Percentiles rank a stretch among this genome's conserved stretches.
Evolutionary conservation across 2,888 invertebrate genomes (phyloP).

Genomic region (Parnassius mnemosyne): DNA sequence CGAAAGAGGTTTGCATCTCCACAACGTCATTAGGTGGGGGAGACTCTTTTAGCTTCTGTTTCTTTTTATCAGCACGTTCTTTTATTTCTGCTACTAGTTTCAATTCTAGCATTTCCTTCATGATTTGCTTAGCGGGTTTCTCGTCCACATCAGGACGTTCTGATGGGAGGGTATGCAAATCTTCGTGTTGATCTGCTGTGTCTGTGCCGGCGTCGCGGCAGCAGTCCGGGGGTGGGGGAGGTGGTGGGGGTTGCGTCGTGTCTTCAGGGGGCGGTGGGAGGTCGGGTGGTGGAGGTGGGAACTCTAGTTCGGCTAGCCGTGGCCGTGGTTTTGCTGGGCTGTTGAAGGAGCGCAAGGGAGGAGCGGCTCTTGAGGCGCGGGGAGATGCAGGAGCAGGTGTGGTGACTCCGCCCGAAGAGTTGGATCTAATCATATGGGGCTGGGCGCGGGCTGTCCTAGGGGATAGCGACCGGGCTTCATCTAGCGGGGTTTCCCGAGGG

Average conservation of each 20-base stretch:
- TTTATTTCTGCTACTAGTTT: constrained; percentile 92
- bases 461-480: constrained; percentile 80
- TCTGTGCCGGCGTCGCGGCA: constrained; percentile 85
- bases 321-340: constrained; percentile 88
- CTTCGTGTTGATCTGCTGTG: constrained; percentile 82
- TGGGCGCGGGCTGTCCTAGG: constrained; percentile 84
- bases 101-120: constrained; percentile 91
- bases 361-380: constrained; percentile 59
- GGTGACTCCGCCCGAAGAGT: constrained; percentile 91
- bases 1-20: constrained; percentile 59
- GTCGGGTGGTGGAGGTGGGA: constrained; percentile 92
- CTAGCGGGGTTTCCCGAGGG: constrained; percentile 52
- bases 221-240: constrained; percentile 73
- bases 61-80: constrained; percentile 86
- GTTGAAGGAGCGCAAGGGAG: constrained; percentile 80
- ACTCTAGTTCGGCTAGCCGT: constrained; percentile 90
- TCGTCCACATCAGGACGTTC: constrained; percentile 72
- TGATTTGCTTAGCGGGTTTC: constrained; percentile 67
- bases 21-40: constrained; percentile 51
- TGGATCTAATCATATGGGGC: constrained; percentile 93
- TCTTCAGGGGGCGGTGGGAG: constrained; percentile 89
- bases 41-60: constrained; percentile 77
- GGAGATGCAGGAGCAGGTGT: constrained; percentile 74
- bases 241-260: constrained; percentile 65
- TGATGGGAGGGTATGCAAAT: constrained; percentile 53